Conservation (phyloP, 2,113 vertebrate species). For the Pandion haliaetus region DNA sequence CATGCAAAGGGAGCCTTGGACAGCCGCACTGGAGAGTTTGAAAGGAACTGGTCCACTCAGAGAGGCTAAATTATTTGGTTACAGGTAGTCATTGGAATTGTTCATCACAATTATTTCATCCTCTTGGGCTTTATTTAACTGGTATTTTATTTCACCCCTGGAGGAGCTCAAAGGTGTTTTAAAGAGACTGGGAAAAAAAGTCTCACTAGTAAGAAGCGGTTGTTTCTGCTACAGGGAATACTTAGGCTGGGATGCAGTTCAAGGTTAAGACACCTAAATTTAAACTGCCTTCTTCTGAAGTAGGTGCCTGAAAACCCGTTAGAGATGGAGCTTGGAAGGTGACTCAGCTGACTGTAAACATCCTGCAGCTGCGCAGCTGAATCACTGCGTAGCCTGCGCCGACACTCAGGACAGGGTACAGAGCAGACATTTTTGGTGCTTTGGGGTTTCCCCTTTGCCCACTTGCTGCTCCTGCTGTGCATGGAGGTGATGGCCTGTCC, state of each 20-base stretch:
- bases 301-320: not conserved
- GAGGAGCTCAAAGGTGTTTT: not conserved
- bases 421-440: not conserved
- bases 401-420: not conserved
- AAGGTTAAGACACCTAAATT: not conserved
- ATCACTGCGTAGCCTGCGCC: accelerated
- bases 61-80: not conserved
- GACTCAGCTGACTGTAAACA: not conserved
- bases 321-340: not conserved
- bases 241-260: not conserved
- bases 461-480: not conserved
- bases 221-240: not conserved
- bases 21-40: not conserved
- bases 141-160: not conserved
- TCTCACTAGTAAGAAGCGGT: not conserved
- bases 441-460: not conserved
- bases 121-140: not conserved
- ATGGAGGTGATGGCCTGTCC: not conserved
- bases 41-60: not conserved
- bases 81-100: not conserved
- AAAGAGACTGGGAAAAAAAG: not conserved
- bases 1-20: not conserved
- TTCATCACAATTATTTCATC: not conserved
- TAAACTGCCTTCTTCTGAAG: not conserved
- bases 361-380: not conserved